These are phyloP conservation scores for Pollimyrus isidori DNA, from an alignment of 2,113 vertebrate species.

Conservation along the genomic window DNA sequence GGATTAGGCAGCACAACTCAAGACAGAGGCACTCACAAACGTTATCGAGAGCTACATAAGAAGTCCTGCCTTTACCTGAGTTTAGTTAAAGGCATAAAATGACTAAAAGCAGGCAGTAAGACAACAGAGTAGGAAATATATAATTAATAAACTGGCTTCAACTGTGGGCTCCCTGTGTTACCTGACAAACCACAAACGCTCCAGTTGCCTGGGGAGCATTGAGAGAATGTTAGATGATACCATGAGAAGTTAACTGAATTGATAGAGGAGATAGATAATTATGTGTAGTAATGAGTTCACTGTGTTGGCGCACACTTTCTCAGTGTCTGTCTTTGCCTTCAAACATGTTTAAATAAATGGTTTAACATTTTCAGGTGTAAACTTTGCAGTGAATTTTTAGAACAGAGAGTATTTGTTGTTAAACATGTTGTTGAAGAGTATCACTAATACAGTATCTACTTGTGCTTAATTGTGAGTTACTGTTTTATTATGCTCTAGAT, in stretches of 20 bases:
- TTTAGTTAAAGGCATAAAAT: neutral
- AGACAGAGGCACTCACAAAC: neutral
- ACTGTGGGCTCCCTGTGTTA: neutral
- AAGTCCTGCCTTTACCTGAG: neutral
- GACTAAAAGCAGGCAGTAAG: neutral
- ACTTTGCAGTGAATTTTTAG: neutral
- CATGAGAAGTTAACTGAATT: neutral
- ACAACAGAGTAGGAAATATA: neutral
- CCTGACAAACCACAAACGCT: neutral
- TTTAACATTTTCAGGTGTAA: neutral
- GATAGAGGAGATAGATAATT: neutral
- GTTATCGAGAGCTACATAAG: neutral
- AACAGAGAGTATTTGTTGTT: neutral
- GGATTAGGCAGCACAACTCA: neutral
- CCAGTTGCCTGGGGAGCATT: neutral
- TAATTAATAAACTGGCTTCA: neutral
- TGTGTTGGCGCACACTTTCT: neutral
- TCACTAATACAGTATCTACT: neutral
- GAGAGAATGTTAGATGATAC: neutral
- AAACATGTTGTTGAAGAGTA: neutral
- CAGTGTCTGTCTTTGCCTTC: neutral
- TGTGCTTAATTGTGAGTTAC: neutral
- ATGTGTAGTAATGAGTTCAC: neutral
- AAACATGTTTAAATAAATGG: neutral
- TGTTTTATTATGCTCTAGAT: neutral